Evolutionary conservation across 2,113 vertebrate genomes (phyloP), one percentile per base, ranked within the genome.

Genomic region (Charina bottae): DNA sequence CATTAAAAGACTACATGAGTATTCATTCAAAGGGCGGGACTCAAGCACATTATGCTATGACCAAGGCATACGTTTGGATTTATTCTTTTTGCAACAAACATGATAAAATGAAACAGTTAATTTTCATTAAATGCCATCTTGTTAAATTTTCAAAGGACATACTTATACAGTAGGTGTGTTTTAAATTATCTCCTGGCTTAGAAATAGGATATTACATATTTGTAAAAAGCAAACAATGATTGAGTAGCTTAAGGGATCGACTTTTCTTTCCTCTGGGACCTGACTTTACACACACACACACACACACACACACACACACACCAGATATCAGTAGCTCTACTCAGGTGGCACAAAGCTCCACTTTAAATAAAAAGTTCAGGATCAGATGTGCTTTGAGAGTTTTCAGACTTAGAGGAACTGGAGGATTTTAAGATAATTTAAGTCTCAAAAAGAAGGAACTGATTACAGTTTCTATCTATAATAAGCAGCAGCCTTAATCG

Each of bases 181-280:
- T 97, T 93, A 97, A 97, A 97, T 96, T 90, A 89, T 96, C 96
- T 88, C 91, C 93, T 68, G 93, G 96, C 97, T 97, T 96, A 97
- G 96, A 92, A 96, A 94, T 96, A 95, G 97, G 97, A 97, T 98
- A 98, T 98, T 97, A 96, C 96, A 97, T 97, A 97, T 96, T 97
- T 88, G 88, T 97, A 98, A 93, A 98, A 98, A 97, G 97, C 97
- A 97, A 98, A 98, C 97, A 98, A 94, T 68, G 96, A 96, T 95
- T 96, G 97, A 98, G 97, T 96, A 97, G 97, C 98, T 98, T 97
- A 97, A 97, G 96, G 96, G 97, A 98, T 98, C 97, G 97, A 98
- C 97, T 97, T 98, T 94, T 93, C 94, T 96, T 96, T 94, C 97
- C 97, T 97, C 94, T 94, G 97, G 97, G 98, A 98, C 97, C 97